Base-by-base conservation (phyloP, 2,113 vertebrate species). In the Sciurus niger region DNA sequence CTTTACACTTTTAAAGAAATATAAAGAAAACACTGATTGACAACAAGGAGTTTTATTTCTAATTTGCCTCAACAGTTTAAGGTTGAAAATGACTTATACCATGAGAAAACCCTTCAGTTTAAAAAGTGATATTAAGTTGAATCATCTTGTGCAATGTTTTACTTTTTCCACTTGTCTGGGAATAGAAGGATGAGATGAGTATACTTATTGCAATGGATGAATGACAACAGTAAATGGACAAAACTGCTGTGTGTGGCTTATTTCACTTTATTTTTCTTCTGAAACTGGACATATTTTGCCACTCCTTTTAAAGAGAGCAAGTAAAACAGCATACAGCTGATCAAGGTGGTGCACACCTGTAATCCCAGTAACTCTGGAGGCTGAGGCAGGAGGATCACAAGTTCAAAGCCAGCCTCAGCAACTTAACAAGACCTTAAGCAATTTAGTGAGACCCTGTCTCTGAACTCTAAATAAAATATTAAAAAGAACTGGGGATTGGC, bases 1-100 rank as follows among this genome's bases (percentile, higher is more conserved):
- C 37, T 91, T 94, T 48, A 63, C 8, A 70, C 53, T 74, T 92
- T 88, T 48, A 85, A 74, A 89, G 46, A 86, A 93, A 83, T 48
- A 12, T 51, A n/a, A 60, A 88, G 87, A 73, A 87, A 91, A 73
- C 2, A 22, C 87, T 91, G 78, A 76, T 43, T 65, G 84, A 30
- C 30, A 77, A 30, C 13, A 93, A 88, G 83, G 40, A 24, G 10
- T 60, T 79, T 93, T 83, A 55, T 87, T 87, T 55, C 63, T 95
- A 43, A 87, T 88, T 95, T 84, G 24, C 43, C 73, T 83, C 65
- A 73, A 95, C 53, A 73, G n/a, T 65, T 63, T 70, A 73, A 84
- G 34, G 24, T 72, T 87, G 83, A 82, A 83, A 93, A 96, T 83
- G 63, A 67, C 43, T 72, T 95, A 76, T 48, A 43, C 34, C 20